These are phyloP conservation scores for Actias luna DNA, from an alignment of 2,888 invertebrate genomes.

Conservation along the genomic window DNA sequence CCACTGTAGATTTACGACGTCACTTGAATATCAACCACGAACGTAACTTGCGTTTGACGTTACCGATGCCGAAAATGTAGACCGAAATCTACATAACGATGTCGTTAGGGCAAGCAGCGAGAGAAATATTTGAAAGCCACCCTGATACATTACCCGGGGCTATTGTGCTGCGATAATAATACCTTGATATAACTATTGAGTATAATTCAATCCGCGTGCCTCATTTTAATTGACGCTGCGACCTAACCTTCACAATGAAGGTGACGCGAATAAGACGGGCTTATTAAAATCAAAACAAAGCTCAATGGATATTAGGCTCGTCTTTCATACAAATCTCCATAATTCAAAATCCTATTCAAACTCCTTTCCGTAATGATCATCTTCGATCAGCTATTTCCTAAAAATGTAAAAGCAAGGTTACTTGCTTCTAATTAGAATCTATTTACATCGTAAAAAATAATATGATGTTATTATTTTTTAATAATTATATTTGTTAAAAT, in stretches of 20 bases:
- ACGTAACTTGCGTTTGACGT: slow-evolving; percentile 39
- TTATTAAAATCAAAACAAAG: background rate
- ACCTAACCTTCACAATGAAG: slow-evolving; percentile 1
- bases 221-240: slow-evolving; percentile 30
- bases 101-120: slow-evolving; percentile 39
- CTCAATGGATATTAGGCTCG: no score
- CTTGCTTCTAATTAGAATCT: background rate
- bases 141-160: slow-evolving; percentile 16
- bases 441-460: background rate
- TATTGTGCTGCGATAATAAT: slow-evolving; percentile 21
- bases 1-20: slow-evolving; percentile 9
- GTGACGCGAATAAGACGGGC: background rate
- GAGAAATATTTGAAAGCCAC: slow-evolving; percentile 13
- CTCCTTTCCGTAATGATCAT: no score
- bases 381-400: no score
- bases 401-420: background rate
- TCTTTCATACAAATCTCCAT: no score
- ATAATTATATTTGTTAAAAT: background rate
- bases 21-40: slow-evolving; percentile 10
- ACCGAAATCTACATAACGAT: slow-evolving; percentile 48
- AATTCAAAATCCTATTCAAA: background rate
- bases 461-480: background rate
- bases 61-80: slow-evolving; percentile 37
- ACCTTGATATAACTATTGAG: slow-evolving; percentile 14
- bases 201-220: slow-evolving; percentile 23